Percentiles rank a stretch among this genome's conserved stretches.
Conservation (phyloP, 2,888 invertebrate species). For the Hypomecis punctinalis region DNA sequence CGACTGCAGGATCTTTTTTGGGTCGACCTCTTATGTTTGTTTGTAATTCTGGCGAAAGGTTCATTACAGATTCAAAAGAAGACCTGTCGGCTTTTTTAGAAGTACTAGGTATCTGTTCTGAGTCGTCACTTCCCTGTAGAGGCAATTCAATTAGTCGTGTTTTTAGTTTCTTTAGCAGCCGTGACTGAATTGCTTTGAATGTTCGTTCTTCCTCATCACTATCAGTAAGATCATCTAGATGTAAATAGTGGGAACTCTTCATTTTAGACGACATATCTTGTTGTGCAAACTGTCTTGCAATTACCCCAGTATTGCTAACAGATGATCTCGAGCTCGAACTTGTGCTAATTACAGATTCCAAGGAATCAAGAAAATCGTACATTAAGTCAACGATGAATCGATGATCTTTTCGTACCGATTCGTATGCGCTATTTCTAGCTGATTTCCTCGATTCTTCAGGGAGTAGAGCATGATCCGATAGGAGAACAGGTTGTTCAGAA, state of each 20-base stretch:
- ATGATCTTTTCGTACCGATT: slow-evolving; percentile 47
- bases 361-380: slow-evolving; percentile 54
- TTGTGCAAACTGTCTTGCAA: slow-evolving; percentile 53
- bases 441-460: slow-evolving; percentile 56
- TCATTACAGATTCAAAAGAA: slow-evolving; percentile 42
- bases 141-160: slow-evolving; percentile 35
- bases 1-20: not conserved
- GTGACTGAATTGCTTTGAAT: slow-evolving; percentile 41
- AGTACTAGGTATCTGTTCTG: not conserved
- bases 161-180: slow-evolving; percentile 40
- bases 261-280: slow-evolving; percentile 44
- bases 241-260: not conserved
- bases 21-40: slow-evolving; percentile 33
- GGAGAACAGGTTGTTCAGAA: slow-evolving; percentile 25
- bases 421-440: slow-evolving; percentile 40
- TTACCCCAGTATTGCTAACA: slow-evolving; percentile 1
- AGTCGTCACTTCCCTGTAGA: not conserved
- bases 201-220: slow-evolving; percentile 40
- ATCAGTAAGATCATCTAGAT: slow-evolving; percentile 25
- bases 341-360: slow-evolving; percentile 34
- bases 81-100: slow-evolving; percentile 26
- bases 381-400: slow-evolving; percentile 61
- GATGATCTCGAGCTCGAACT: slow-evolving; percentile 15
- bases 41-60: slow-evolving; percentile 46
- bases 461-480: slow-evolving; percentile 57